Base-by-base conservation (phyloP, 2,797 vertebrate genomes). In the Channa striata region DNA sequence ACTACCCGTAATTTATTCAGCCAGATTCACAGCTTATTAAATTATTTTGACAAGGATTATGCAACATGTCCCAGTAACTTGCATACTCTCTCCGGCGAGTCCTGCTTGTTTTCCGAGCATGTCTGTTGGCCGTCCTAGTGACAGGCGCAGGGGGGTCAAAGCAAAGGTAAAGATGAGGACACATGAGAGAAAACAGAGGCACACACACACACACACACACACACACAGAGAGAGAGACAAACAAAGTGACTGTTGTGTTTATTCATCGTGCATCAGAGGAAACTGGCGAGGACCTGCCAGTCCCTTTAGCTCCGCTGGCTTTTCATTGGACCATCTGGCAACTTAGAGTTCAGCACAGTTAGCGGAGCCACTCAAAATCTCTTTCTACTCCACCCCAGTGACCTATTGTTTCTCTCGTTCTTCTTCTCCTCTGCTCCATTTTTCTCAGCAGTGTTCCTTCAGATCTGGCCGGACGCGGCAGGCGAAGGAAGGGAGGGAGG, bases 291-390 rank as follows among this genome's bases (percentile, higher is more conserved):
- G 73, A 80, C 78, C 88, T 75, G 77, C 73, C 72, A 77, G 86
- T 83, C 76, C 77, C 64, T 86, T 80, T 74, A 72, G 77, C 80
- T 73, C 59, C 67, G 77, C 80, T 81, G 72, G 74, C 62, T 82
- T 87, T 81, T 80, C 53, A 85, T 82, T 78, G 20, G 53, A 85
- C 84, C 86, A 86, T 85, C 81, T 89, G 88, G 72, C 80, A 80
- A 43, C 83, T 89, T n/a, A n/a, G n/a, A n/a, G n/a, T 82, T 83
- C 72, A 77, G 72, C 60, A 68, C 4, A 72, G 59, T 85, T 73
- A 68, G 71, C 80, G 82, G 72, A 89, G 72, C 81, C 80, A 87
- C 72, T 88, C 79, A 68, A 84, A 87, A 79, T 59, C 53, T 34
- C 43, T 72, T 74, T 30, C 25, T 67, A 48, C 63, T 30, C 72